Percentiles rank a stretch among this genome's conserved stretches.
phyloP scores from a whole-genome alignment of 2,888 invertebrate genomes.

The Ophion ellenae region DNA sequence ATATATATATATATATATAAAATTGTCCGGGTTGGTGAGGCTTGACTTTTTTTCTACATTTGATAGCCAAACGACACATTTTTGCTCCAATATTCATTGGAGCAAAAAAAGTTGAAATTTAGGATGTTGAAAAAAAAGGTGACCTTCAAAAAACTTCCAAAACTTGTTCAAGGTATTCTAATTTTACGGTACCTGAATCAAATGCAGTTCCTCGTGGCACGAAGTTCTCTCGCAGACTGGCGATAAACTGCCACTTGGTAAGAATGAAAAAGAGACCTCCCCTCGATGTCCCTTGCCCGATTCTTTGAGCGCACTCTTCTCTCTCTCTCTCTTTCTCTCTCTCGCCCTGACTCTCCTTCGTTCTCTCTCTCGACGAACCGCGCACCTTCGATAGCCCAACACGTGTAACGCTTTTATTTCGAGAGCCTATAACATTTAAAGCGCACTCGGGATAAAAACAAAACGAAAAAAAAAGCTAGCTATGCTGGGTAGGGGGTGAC shows the following conservation, averaged over 20 bases:
- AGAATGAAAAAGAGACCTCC: slow-evolving; percentile 51
- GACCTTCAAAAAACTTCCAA: too few relatives aligned
- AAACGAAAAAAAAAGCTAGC: not conserved
- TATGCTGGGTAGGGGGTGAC: slow-evolving; percentile 12
- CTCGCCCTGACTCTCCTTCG: not conserved
- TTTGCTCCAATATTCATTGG: too few relatives aligned
- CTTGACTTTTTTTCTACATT: too few relatives aligned
- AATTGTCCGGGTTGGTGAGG: too few relatives aligned
- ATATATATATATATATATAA: too few relatives aligned
- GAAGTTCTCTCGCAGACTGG: slow-evolving; percentile 55
- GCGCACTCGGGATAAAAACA: slow-evolving; percentile 27
- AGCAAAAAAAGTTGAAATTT: too few relatives aligned
- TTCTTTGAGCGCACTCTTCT: not conserved
- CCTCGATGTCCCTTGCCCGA: slow-evolving; percentile 14
- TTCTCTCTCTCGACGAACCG: slow-evolving; percentile 34
- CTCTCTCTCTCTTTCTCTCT: slow-evolving; percentile 3
- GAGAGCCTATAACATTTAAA: slow-evolving; percentile 64
- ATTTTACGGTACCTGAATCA: slow-evolving; percentile 47
- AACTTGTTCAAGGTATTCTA: not conserved
- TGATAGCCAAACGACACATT: too few relatives aligned
- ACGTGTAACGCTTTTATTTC: slow-evolving; percentile 65
- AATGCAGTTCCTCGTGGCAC: slow-evolving; percentile 41
- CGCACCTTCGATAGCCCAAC: slow-evolving; percentile 47
- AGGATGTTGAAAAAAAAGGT: too few relatives aligned
- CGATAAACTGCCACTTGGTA: slow-evolving; percentile 48